phyloP scores from a whole-genome alignment of 2,797 vertebrate genomes.

The Syngnathus rostellatus region DNA sequence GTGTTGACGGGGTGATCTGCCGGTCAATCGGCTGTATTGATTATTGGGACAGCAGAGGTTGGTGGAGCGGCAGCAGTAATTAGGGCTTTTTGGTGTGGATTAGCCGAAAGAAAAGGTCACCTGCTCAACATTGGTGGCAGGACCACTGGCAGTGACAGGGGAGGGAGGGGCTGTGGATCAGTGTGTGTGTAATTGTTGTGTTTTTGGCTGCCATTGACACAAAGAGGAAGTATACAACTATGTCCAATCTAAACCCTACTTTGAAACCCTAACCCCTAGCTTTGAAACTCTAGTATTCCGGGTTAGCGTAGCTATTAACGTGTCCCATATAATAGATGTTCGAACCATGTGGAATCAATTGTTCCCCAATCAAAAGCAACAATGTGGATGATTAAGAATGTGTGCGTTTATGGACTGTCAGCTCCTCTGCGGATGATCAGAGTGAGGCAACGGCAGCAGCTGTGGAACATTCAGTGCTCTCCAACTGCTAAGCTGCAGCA shows the following conservation, averaged over 20 bases:
- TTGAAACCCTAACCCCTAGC: too few relatives aligned
- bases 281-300: background rate
- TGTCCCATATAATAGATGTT: slow-evolving; percentile 23
- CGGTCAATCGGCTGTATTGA: slow-evolving; percentile 87
- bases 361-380: slow-evolving; percentile 36
- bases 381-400: slow-evolving; percentile 49
- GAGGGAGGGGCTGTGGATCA: slow-evolving; percentile 18
- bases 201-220: background rate
- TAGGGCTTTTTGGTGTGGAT: slow-evolving; percentile 96
- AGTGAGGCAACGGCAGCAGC: slow-evolving; percentile 37
- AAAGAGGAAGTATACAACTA: background rate
- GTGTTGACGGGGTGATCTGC: slow-evolving; percentile 85
- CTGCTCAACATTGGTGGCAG: slow-evolving; percentile 87
- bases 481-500: slow-evolving; percentile 60
- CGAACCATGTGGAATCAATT: slow-evolving; percentile 49
- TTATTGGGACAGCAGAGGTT: slow-evolving; percentile 82
- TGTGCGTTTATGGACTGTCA: slow-evolving; percentile 47
- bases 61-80: slow-evolving; percentile 93
- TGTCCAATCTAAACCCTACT: too few relatives aligned
- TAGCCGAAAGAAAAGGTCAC: slow-evolving; percentile 98
- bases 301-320: slow-evolving; percentile 37
- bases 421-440: slow-evolving; percentile 29
- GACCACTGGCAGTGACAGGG: slow-evolving; percentile 64
- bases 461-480: slow-evolving; percentile 17
- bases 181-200: background rate